phyloP scores from a whole-genome alignment of 37 sponge, comb jelly and placozoan species.

The Oopsacas minuta region DNA sequence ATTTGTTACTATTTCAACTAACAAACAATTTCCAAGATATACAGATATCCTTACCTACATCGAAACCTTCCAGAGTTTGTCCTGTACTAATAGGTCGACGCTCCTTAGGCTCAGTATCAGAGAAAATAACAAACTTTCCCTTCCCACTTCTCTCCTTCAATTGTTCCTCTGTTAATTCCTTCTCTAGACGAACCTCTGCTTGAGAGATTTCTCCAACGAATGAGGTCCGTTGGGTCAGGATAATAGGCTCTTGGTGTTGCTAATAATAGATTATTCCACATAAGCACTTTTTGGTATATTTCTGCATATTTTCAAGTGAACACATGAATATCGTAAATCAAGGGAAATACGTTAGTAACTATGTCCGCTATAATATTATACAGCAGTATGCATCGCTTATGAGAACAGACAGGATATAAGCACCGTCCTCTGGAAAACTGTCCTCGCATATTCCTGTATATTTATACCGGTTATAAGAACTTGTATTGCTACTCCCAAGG shows the following conservation, averaged over 20 bases:
- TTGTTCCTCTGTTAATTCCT: neutral
- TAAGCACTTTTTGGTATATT: neutral
- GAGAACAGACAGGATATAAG: too few relatives aligned
- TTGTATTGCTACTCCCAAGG: neutral
- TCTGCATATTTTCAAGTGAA: neutral
- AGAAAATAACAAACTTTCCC: conserved; percentile 17
- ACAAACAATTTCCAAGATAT: too few relatives aligned
- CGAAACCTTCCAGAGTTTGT: neutral
- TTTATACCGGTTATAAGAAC: neutral
- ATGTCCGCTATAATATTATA: too few relatives aligned
- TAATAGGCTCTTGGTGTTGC: neutral
- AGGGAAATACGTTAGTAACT: too few relatives aligned
- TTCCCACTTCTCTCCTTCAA: neutral
- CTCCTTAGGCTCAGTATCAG: neutral
- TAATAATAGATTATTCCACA: neutral
- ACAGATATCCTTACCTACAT: too few relatives aligned
- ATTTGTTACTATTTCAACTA: too few relatives aligned
- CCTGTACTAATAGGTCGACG: conserved; percentile 1
- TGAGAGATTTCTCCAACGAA: neutral
- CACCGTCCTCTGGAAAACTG: too few relatives aligned
- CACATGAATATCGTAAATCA: too few relatives aligned
- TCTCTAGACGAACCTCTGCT: neutral
- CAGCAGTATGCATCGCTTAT: too few relatives aligned
- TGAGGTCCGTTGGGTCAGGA: neutral
- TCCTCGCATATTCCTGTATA: neutral